These are phyloP conservation scores for Brenthis hecate DNA, from an alignment of 2,888 invertebrate species.

Conservation along the genomic window DNA sequence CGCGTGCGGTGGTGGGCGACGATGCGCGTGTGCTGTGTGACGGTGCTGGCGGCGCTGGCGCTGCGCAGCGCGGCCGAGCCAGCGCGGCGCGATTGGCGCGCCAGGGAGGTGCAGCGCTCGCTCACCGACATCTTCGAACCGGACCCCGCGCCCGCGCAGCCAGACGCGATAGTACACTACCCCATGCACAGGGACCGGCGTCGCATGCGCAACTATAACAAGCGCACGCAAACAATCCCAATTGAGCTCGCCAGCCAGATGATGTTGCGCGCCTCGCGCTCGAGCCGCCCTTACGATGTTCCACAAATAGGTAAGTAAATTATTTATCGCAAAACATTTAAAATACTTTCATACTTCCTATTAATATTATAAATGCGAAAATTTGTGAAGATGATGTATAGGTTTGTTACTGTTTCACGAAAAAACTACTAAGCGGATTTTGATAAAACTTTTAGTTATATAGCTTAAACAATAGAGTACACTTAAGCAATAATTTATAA, in stretches of 20 bases:
- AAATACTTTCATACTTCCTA: not conserved
- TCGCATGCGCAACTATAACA: constrained; percentile 61
- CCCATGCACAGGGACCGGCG: constrained; percentile 57
- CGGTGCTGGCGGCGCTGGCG: constrained; percentile 71
- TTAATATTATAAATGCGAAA: too few relatives aligned
- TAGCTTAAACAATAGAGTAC: too few relatives aligned
- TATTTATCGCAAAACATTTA: not conserved
- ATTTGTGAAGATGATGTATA: too few relatives aligned
- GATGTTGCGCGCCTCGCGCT: constrained; percentile 89
- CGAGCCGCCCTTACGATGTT: constrained; percentile 90
- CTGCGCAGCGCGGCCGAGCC: constrained; percentile 69
- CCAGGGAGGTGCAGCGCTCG: constrained; percentile 58
- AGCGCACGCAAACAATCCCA: constrained; percentile 71
- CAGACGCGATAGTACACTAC: constrained; percentile 50
- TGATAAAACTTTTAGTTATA: too few relatives aligned
- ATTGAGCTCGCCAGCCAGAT: constrained; percentile 87
- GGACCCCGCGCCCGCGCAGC: constrained; percentile 52
- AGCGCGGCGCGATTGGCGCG: constrained; percentile 64
- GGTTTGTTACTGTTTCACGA: too few relatives aligned
- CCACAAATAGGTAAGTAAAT: constrained; percentile 89
- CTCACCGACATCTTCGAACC: constrained; percentile 72
- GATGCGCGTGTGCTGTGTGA: constrained; percentile 75
- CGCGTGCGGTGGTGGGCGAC: constrained; percentile 66
- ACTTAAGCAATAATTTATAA: too few relatives aligned
- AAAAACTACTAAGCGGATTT: too few relatives aligned